Percentiles rank a stretch among this genome's conserved stretches.
Evolutionary conservation across 2,888 invertebrate genomes (phyloP).

Genomic region (Phytoseiulus persimilis): DNA sequence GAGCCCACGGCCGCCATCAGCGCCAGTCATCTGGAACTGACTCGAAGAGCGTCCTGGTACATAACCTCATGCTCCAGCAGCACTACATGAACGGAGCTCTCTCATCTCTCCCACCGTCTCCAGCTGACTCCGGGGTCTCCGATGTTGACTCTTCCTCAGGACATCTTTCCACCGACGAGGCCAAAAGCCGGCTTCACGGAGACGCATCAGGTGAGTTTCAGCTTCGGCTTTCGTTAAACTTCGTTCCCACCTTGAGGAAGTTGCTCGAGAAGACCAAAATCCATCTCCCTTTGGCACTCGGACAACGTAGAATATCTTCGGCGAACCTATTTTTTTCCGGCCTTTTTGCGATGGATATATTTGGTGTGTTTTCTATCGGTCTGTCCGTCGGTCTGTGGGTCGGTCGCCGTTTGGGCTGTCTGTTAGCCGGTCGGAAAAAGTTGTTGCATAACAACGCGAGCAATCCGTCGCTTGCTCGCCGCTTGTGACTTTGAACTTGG

Average conservation of each 20-base stretch:
- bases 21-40: conserved; percentile 39
- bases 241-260: neutral
- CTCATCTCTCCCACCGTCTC: conserved; percentile 80
- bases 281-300: neutral
- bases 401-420: neutral
- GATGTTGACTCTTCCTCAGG: conserved; percentile 84
- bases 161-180: conserved; percentile 67
- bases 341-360: neutral
- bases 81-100: neutral
- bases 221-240: too few species aligned
- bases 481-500: conserved; percentile 38
- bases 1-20: conserved; percentile 42
- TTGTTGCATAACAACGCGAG: conserved; percentile 5
- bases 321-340: neutral
- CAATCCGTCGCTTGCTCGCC: neutral
- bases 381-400: neutral
- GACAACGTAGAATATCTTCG: neutral
- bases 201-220: neutral
- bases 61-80: conserved; percentile 33
- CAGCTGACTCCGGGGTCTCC: conserved; percentile 92
- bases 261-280: neutral
- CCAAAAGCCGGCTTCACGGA: conserved; percentile 52
- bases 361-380: neutral
- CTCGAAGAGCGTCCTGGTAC: conserved; percentile 31
- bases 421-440: neutral